phyloP scores from a whole-genome alignment of 2,797 vertebrate species.

The Hippocampus kuda region DNA sequence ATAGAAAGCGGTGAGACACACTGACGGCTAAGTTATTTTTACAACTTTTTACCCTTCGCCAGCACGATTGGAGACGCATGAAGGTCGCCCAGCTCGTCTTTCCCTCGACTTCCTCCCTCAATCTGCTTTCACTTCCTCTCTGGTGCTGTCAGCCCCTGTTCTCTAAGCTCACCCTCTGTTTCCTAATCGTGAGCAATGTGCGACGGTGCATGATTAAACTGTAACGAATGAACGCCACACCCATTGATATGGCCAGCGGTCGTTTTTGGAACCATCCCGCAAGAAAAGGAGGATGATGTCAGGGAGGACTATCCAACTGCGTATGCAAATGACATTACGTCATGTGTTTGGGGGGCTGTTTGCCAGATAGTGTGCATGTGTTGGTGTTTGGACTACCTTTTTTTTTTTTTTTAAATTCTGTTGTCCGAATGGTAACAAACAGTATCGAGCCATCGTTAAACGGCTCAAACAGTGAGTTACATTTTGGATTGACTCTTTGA shows the following conservation, averaged over 20 bases:
- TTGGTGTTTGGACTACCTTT: too few species aligned
- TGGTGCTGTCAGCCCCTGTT: background rate
- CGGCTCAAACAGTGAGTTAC: too few species aligned
- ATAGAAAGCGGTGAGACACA: constrained; percentile 20
- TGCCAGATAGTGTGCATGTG: background rate
- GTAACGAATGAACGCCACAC: background rate
- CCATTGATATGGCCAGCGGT: background rate
- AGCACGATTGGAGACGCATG: constrained; percentile 30
- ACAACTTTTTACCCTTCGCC: constrained; percentile 32
- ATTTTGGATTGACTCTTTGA: too few species aligned
- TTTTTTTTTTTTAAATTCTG: too few species aligned
- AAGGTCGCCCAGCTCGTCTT: constrained; percentile 44
- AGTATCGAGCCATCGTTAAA: too few species aligned
- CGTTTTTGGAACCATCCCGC: background rate
- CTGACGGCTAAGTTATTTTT: constrained; percentile 35
- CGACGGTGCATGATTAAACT: constrained; percentile 5
- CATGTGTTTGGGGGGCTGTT: background rate
- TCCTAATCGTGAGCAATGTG: constrained; percentile 38
- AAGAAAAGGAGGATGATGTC: background rate
- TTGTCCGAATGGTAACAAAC: too few species aligned
- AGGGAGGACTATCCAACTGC: background rate
- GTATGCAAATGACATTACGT: background rate
- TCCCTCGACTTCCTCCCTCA: constrained; percentile 30
- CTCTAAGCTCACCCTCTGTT: constrained; percentile 31
- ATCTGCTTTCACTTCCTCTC: constrained; percentile 39